Base-by-base conservation (phyloP, 2,113 vertebrate species). In the Parus major region DNA sequence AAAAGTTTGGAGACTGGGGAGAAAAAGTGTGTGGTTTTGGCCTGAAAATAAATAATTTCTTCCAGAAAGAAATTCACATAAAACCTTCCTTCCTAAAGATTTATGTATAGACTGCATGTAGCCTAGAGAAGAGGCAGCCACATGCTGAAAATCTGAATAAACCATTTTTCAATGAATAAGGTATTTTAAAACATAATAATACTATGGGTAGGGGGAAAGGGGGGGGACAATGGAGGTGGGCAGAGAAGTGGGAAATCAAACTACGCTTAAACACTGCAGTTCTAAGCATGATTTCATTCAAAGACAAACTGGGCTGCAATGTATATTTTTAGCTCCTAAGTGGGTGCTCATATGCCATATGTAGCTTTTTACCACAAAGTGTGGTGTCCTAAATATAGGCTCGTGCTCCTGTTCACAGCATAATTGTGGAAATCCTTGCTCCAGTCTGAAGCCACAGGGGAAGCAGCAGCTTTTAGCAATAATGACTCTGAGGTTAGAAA, bases 351-450 rank as follows among this genome's bases (percentile, higher is more conserved):
- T 24, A 82, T 93, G 90, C 95, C 97, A 97, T 97, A 97, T 96
- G 97, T 46, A 97, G 90, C 86, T 95, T 93, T 96, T 89, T 79
- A 94, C 93, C 90, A 86, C 75, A 53, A 95, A 97, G 95, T 78
- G 95, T 72, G 94, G 76, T 55, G 69, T 31, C 82, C 97, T 97
- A 98, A 97, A 97, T 95, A 97, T 96, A 97, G 96, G 86, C 59
- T 82, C 3, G 0, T 82, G 76, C 88, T 96, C 95, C 94, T 95
- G 95, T 90, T 96, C 93, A 73, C 61, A 57, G 90, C 46, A 5
- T 95, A 98, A 96, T 97, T 97, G 96, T 97, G 97, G 96, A 97
- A 97, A 96, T 95, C 90, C 94, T 81, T 82, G 76, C 93, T 94
- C 65, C 72, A 90, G 84, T 53, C 80, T 46, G 72, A 97, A 97